A percentile compares a stretch with the other conserved stretches of the same genome.
phyloP scores from a whole-genome alignment of 2,888 invertebrate genomes.

The Odontocerum albicorne region DNA sequence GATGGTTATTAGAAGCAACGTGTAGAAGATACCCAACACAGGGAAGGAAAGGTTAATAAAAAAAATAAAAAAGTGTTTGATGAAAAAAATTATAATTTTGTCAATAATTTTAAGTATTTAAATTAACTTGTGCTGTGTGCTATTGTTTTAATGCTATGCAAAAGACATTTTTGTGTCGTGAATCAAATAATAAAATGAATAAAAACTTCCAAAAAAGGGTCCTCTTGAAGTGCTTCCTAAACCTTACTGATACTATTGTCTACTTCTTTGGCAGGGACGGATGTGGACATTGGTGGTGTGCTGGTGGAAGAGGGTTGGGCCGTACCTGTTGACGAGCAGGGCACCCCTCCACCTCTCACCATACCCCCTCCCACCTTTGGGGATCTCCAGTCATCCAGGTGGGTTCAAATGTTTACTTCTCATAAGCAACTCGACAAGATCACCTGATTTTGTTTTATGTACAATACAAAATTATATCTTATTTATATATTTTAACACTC shows the following conservation, averaged over 20 bases:
- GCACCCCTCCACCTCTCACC: constrained; percentile 39
- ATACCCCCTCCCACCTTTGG: constrained; percentile 43
- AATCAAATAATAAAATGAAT: too few relatives aligned
- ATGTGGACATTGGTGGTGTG: constrained; percentile 63
- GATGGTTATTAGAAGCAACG: too few relatives aligned
- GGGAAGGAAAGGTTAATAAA: too few relatives aligned
- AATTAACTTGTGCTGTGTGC: too few relatives aligned
- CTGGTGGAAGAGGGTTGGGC: constrained; percentile 64
- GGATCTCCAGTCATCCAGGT: constrained; percentile 49
- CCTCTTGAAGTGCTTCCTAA: too few relatives aligned
- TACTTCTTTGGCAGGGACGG: constrained; percentile 41
- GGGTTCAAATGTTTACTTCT: not conserved
- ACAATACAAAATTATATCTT: not conserved
- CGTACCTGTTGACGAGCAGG: constrained; percentile 42
- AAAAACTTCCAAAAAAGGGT: too few relatives aligned
- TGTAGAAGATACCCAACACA: too few relatives aligned
- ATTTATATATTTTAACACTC: not conserved
- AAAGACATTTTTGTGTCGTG: too few relatives aligned
- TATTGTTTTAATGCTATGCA: too few relatives aligned
- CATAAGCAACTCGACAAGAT: too few relatives aligned
- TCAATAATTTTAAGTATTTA: too few relatives aligned
- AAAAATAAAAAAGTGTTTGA: not conserved
- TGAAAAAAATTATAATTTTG: not conserved
- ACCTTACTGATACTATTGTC: too few relatives aligned
- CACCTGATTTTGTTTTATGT: not conserved